phyloP scores from a whole-genome alignment of 2,888 invertebrate genomes.

The Megalurothrips usitatus region DNA sequence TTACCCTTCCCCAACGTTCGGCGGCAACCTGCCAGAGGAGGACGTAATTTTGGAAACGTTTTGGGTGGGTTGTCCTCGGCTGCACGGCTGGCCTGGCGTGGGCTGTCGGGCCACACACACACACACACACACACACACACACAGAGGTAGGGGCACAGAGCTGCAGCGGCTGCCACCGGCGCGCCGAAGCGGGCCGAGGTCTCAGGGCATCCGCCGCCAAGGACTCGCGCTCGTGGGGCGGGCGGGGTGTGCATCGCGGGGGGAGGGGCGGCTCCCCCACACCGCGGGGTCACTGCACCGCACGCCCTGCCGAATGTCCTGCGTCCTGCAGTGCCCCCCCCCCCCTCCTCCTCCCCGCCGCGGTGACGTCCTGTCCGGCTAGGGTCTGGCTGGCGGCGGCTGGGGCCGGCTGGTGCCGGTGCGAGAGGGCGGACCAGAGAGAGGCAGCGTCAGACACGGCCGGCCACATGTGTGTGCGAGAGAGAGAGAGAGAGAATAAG shows the following conservation, averaged over 20 bases:
- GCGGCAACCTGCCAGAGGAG: not conserved
- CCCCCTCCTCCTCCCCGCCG: not conserved
- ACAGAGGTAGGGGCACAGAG: no score
- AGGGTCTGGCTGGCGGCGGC: not conserved
- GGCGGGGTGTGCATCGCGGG: no score
- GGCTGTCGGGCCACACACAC: no score
- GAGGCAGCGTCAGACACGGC: no score
- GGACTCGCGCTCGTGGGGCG: no score
- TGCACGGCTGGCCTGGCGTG: no score
- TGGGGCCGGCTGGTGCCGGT: not conserved
- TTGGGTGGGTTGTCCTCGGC: not conserved
- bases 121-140: no score
- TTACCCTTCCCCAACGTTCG: not conserved
- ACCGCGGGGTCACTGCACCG: no score
- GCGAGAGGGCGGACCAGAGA: not conserved
- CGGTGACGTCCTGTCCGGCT: not conserved
- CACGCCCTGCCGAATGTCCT: not conserved
- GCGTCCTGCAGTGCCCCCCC: no score
- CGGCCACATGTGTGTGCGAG: no score
- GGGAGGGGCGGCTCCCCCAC: no score
- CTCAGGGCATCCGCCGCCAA: no score
- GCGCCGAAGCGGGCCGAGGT: not conserved
- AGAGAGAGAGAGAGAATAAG: not conserved
- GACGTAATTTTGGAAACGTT: not conserved
- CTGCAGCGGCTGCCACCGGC: not conserved